These are phyloP conservation scores for Pecten maximus DNA, from an alignment of 2,888 invertebrate species.

Conservation along the genomic window DNA sequence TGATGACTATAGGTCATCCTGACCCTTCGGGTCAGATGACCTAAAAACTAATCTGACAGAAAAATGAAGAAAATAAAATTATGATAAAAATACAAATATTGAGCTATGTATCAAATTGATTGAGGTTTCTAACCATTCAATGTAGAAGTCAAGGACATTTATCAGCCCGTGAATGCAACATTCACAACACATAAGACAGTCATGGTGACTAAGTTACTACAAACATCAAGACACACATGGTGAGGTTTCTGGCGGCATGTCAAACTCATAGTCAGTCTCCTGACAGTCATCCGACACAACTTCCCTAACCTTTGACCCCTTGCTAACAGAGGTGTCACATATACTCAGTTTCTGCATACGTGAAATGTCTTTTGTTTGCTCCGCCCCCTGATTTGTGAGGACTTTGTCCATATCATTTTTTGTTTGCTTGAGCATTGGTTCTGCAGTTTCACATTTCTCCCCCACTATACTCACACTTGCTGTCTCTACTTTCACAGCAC, in stretches of 20 bases:
- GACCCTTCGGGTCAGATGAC: too few species aligned
- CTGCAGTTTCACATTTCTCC: neutral
- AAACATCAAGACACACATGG: neutral
- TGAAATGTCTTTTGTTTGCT: neutral
- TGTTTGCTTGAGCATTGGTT: neutral
- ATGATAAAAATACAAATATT: too few species aligned
- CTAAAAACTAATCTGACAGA: too few species aligned
- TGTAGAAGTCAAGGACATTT: neutral
- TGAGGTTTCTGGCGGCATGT: constrained; percentile 6
- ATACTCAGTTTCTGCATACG: constrained; percentile 9
- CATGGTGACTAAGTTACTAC: neutral
- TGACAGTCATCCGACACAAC: neutral
- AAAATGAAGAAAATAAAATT: too few species aligned
- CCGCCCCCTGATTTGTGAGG: neutral
- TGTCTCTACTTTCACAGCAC: neutral
- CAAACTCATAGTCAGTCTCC: constrained; percentile 11
- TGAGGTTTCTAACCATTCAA: neutral
- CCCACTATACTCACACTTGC: neutral
- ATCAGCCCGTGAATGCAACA: neutral
- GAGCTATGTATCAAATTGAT: neutral
- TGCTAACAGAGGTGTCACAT: neutral
- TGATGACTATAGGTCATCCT: too few species aligned
- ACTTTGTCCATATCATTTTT: neutral
- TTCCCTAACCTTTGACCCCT: neutral
- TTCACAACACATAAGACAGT: neutral